Conservation (phyloP, 2,888 invertebrate genomes). For the Chironomus riparius region DNA sequence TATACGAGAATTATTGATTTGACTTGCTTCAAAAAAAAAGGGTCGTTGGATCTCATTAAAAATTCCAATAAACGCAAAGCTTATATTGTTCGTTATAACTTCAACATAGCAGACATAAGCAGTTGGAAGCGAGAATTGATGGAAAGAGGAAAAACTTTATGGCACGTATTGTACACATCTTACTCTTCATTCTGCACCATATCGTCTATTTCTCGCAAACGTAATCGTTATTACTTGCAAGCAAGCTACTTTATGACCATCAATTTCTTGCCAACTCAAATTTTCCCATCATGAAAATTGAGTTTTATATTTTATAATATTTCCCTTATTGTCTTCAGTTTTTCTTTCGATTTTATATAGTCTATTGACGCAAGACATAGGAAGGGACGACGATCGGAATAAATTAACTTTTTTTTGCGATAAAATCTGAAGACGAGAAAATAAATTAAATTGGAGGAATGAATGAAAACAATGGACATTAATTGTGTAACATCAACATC, state of each 20-base stretch:
- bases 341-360: neutral
- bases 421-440: neutral
- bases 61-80: neutral
- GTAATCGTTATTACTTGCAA: neutral
- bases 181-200: neutral
- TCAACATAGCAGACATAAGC: neutral
- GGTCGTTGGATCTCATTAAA: neutral
- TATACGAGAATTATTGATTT: neutral
- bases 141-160: neutral
- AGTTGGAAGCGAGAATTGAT: neutral
- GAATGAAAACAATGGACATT: conserved; percentile 9
- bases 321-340: neutral
- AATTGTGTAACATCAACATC: conserved; percentile 14
- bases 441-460: neutral
- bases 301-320: neutral
- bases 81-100: neutral
- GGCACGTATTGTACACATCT: conserved; percentile 16
- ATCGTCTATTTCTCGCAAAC: neutral
- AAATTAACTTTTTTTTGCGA: conserved; percentile 8
- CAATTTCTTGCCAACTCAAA: neutral
- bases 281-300: neutral
- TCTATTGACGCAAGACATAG: neutral
- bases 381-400: neutral
- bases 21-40: neutral
- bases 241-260: conserved; percentile 6